These are phyloP conservation scores for Pseudobourletiella spinata DNA, from an alignment of 1,140 invertebrate genomes.

Conservation along the genomic window DNA sequence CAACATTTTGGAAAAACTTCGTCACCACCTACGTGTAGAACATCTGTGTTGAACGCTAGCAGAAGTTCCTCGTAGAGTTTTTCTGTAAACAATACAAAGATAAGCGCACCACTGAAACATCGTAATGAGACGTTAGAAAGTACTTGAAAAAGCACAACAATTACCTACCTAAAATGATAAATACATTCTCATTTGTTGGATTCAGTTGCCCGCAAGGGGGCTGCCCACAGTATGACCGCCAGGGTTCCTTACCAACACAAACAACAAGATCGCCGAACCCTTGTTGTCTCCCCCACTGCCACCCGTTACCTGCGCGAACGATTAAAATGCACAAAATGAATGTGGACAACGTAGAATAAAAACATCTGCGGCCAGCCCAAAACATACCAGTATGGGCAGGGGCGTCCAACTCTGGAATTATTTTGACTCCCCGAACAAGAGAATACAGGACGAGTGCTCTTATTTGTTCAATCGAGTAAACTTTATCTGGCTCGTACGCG, in stretches of 20 bases:
- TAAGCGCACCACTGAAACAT: no score
- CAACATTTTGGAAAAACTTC: constrained; percentile 40
- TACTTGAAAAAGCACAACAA: no score
- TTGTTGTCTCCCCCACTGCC: constrained; percentile 33
- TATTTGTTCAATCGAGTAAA: constrained; percentile 38
- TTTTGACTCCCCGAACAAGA: constrained; percentile 40
- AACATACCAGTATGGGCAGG: constrained; percentile 38
- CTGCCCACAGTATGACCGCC: constrained; percentile 30
- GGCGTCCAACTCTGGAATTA: constrained; percentile 41
- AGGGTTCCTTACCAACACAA: constrained; percentile 35
- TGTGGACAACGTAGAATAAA: not conserved
- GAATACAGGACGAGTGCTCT: constrained; percentile 37
- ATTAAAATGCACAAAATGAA: not conserved
- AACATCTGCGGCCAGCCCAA: not conserved
- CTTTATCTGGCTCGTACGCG: constrained; percentile 37
- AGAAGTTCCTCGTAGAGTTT: constrained; percentile 38
- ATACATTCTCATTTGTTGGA: constrained; percentile 31
- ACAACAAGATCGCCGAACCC: constrained; percentile 34
- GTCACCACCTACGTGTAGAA: constrained; percentile 41
- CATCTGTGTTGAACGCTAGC: constrained; percentile 38
- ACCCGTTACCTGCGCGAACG: constrained; percentile 28
- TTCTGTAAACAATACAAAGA: constrained; percentile 9
- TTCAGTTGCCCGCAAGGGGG: constrained; percentile 36
- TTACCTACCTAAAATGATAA: constrained; percentile 28
- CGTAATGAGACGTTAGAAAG: no score